These are phyloP conservation scores for Molossus molossus DNA, from an alignment of 2,797 vertebrate species.

Conservation along the genomic window DNA sequence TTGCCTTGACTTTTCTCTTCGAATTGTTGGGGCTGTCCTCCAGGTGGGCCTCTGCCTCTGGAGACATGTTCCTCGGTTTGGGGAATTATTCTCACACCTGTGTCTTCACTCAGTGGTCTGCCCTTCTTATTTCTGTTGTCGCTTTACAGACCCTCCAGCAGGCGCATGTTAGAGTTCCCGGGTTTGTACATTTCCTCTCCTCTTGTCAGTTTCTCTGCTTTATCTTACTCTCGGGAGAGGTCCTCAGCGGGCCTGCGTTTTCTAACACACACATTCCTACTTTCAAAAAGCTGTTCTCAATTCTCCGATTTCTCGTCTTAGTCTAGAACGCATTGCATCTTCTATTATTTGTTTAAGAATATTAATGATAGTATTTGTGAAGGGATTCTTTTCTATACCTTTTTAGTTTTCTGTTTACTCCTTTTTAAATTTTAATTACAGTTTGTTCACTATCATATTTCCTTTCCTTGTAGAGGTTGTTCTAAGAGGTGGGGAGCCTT, in stretches of 20 bases:
- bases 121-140: background rate
- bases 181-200: background rate
- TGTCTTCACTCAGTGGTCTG: background rate
- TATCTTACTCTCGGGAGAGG: background rate
- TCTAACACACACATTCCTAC: background rate
- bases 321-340: background rate
- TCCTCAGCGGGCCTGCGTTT: background rate
- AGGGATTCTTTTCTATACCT: background rate
- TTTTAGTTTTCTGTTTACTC: background rate
- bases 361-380: background rate
- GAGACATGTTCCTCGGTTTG: background rate
- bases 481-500: background rate
- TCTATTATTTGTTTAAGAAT: background rate
- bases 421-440: background rate
- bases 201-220: background rate
- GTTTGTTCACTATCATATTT: background rate
- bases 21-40: background rate
- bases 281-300: background rate
- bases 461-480: background rate
- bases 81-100: background rate
- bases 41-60: background rate
- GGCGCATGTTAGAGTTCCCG: fast-evolving
- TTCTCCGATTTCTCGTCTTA: constrained; percentile 37
- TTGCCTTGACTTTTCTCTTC: background rate
- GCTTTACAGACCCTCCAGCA: background rate